Base-by-base conservation (phyloP, 2,797 vertebrate species). In the Chiroxiphia lanceolata region DNA sequence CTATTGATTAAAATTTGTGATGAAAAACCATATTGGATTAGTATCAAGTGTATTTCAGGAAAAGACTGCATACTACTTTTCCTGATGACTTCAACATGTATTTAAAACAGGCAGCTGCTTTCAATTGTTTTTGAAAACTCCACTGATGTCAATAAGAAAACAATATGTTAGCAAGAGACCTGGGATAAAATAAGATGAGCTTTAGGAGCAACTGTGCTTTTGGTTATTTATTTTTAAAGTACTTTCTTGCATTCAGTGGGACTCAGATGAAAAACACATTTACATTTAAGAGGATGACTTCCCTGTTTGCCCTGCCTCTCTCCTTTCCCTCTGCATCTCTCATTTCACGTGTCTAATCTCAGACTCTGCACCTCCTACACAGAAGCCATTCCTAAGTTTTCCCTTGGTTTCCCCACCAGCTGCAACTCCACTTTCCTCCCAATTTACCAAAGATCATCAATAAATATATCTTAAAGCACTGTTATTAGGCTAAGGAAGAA, bases 31-130 rank as follows among this genome's bases (percentile, higher is more conserved):
- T 17, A 16, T 10, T 85, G 64, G 71, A 56, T 48, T n/a, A 16
- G 50, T 36, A 82, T 45, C 42, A 50, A 77, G n/a, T 3, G 17
- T 75, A 34, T 86, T 75, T 7, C 65, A 71, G 74, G 50, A 40
- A 34, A 92, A 70, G 42, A 15, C 48, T 77, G 23, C 19, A 3
- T 1, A 63, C 14, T 7, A 14, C 48, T 78, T 74, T 57, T 86
- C 36, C 57, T 83, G 74, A 90, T 71, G 26, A 16, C 8, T 93
- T 82, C 86, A 93, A 44, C 0, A 15, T 92, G 83, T 26, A 20
- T 61, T 71, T 90, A 44, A 26, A 71, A 67, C 48, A 83, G 65
- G 22, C 77, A 95, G 77, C 86, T 92, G 94, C 87, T 93, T 87
- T 47, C 83, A 76, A 92, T 79, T 87, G 86, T 51, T 83, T 61